Base-by-base conservation (phyloP, 2,888 invertebrate genomes). In the Fragum sueziense region DNA sequence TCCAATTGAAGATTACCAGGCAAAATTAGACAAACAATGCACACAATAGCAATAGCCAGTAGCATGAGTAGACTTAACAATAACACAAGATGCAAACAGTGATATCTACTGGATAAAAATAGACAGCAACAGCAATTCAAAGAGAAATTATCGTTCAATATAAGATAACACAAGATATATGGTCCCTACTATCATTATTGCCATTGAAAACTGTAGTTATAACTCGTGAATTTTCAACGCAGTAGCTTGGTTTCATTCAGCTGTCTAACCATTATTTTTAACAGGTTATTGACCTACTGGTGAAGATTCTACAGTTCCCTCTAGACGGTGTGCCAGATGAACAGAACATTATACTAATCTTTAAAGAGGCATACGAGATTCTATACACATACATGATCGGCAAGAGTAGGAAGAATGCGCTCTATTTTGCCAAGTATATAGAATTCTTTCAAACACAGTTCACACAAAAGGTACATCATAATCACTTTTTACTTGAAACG, bases 381-480 rank as follows among this genome's bases (percentile, higher is more conserved):
- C 90, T 93, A 11, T 92, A 93, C 82, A 92, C 92, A 0, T 93
- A 93, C 88, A 92, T 93, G 92, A 90, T 91, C 17, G 93, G 93
- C 27, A 91, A 92, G 81, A 93, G 93, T 70, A 84, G 93, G 27
- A 93, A 93, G 76, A 93, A 93, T 85, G 92, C 93, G 17, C 90
- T 93, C 61, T 93, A 93, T 88, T 92, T 93, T 79, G 93, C 93
- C 75, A 93, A 93, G 79, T 93, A 93, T 86, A 93, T 93, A 54
- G 93, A 93, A 79, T 93, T 93, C 89, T 93, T 93, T 86, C 92
- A 93, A 83, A 92, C 91, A 4, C 93, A 93, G 81, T 93, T 93
- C 77, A 91, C 91, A 22, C 93, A 93, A 80, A 93, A 93, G 90
- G 93, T 93, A 81, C 74, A 47, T n/a, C n/a, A n/a, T n/a, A n/a